Evolutionary conservation across 2,888 invertebrate species (phyloP).

Genomic region (Cetonia aurata): DNA sequence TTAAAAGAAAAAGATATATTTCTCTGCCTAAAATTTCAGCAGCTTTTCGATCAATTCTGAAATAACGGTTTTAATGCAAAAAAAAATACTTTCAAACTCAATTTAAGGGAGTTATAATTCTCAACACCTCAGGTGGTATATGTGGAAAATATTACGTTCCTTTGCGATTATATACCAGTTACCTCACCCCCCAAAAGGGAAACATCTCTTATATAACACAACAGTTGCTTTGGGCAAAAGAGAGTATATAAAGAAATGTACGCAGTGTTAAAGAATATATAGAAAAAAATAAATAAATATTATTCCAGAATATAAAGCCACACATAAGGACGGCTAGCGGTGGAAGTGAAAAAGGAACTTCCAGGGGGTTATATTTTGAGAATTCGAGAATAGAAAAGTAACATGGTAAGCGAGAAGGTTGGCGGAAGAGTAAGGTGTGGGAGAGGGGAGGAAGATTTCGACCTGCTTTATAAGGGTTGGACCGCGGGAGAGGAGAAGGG

Average conservation of each 20-base stretch:
- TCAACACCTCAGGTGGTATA: slow-evolving; percentile 16
- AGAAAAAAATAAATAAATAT: slow-evolving; percentile 39
- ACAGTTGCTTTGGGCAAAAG: no score
- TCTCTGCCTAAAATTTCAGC: no score
- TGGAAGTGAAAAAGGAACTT: slow-evolving; percentile 32
- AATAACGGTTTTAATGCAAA: no score
- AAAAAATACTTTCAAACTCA: slow-evolving; percentile 4
- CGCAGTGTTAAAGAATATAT: slow-evolving; percentile 1
- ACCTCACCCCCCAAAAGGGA: not conserved
- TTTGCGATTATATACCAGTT: slow-evolving; percentile 2
- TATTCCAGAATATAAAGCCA: slow-evolving; percentile 37
- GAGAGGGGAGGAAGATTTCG: not conserved
- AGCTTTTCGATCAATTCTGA: no score
- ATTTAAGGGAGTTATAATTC: slow-evolving; percentile 3
- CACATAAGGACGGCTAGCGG: not conserved
- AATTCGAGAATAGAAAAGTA: slow-evolving; percentile 29
- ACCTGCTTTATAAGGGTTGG: not conserved
- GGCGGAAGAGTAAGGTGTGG: not conserved
- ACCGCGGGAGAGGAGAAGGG: not conserved
- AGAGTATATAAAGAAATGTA: not conserved
- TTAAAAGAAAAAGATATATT: no score
- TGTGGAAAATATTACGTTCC: not conserved
- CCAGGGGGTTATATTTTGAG: slow-evolving; percentile 28
- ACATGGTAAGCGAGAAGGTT: slow-evolving; percentile 15
- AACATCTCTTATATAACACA: not conserved